Evolutionary conservation across 2,797 vertebrate species (phyloP).

Genomic region (Argyrosomus regius): DNA sequence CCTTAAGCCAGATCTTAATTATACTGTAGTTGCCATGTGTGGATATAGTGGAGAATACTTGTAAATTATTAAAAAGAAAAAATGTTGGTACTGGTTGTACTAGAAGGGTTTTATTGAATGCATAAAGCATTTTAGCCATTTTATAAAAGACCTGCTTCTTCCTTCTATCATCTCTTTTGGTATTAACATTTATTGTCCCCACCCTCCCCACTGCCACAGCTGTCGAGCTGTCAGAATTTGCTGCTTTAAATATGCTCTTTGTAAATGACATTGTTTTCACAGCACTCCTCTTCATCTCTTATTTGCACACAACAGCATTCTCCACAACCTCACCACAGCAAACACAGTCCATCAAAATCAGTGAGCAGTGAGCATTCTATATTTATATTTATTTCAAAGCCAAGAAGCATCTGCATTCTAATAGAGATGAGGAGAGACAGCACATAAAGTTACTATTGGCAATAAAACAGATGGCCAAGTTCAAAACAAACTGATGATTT

Average conservation of each 20-base stretch:
- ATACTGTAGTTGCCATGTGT: too few relatives aligned
- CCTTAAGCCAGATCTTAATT: too few relatives aligned
- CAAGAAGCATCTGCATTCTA: background rate
- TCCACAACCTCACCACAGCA: background rate
- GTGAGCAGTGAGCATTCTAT: background rate
- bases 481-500: background rate
- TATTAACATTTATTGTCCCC: background rate
- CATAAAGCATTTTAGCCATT: background rate
- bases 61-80: too few relatives aligned
- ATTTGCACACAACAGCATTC: background rate
- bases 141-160: background rate
- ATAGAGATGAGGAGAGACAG: background rate
- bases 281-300: conserved; percentile 4
- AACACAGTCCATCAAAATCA: background rate
- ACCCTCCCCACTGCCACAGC: background rate
- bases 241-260: conserved; percentile 6
- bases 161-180: background rate
- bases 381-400: conserved; percentile 2
- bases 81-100: too few relatives aligned
- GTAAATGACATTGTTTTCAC: background rate
- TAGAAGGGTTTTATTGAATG: too few relatives aligned
- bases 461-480: background rate
- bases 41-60: too few relatives aligned
- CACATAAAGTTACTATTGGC: background rate
- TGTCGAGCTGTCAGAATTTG: background rate